These are phyloP conservation scores for Thymallus thymallus DNA, from an alignment of 2,113 vertebrate species.

Conservation along the genomic window DNA sequence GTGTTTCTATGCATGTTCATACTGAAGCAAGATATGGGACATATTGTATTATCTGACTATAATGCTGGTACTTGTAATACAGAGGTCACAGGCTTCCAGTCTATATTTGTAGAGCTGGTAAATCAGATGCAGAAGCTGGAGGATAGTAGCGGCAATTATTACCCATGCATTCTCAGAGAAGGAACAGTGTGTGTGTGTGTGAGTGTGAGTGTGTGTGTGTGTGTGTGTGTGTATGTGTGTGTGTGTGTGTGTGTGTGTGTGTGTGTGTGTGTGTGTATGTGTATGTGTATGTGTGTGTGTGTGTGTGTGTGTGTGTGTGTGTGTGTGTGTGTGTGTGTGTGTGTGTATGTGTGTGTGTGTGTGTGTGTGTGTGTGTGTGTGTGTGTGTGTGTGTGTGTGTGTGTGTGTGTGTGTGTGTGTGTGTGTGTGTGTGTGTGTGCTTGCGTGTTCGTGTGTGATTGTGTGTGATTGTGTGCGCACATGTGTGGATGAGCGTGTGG, in stretches of 20 bases:
- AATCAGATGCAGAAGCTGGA: background rate
- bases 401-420: too few species aligned
- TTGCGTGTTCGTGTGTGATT: background rate
- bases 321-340: too few species aligned
- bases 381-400: too few species aligned
- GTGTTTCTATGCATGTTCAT: conserved; percentile 6
- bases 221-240: background rate
- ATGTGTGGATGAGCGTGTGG: too few species aligned
- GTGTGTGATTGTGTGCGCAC: background rate
- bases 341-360: background rate
- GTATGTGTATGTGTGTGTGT: too few species aligned
- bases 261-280: background rate
- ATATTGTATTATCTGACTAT: conserved; percentile 9
- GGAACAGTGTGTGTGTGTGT: conserved; percentile 19
- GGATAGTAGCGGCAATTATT: background rate
- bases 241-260: fast-evolving
- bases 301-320: too few species aligned
- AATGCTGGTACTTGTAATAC: background rate
- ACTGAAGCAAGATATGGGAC: background rate
- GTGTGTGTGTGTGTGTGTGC: too few species aligned
- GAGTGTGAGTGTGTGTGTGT: background rate
- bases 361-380: too few species aligned
- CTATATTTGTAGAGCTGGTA: background rate
- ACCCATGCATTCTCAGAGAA: conserved; percentile 23
- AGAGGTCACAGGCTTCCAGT: conserved; percentile 6